Base-by-base conservation (phyloP, 2,888 invertebrate species). In the Amiota communis region DNA sequence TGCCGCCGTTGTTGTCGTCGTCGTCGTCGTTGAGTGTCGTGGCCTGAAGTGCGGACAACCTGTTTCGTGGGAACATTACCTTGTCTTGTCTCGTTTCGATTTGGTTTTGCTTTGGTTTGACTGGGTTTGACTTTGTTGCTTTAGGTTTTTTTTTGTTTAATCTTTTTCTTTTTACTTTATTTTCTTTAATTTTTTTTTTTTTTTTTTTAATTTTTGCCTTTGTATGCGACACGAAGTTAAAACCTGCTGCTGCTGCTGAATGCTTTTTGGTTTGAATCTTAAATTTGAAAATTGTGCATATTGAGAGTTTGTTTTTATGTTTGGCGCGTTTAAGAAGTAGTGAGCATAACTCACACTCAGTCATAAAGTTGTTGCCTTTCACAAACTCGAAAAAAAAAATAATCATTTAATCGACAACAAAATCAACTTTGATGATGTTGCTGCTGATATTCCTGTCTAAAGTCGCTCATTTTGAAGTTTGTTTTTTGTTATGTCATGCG, bases 51-150 rank as follows among this genome's bases (percentile, higher is more conserved):
- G 83, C 83, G 85, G 86, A 83, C 88, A 88, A 88, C 88, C 89
- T 88, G 88, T 88, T 88, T 88, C 88, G 89, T 88, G 88, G 89
- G 88, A 88, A 88, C 88, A 87, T 88, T 87, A 87, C 88, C 89
- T 87, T 87, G 87, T 86, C 85, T 80, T 85, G 86, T 86, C 85
- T 80, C 86, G 86, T 81, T 80, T 85, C 82, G 84, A 81, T 78
- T 79, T 76, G 81, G 75, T 82, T 82, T 80, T 81, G 20, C 79
- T 82, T 83, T 82, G 84, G 86, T 81, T 85, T 83, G 78, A 81
- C 51, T 46, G 61, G 17, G 61, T 83, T 82, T 83, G 84, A 80
- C 86, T 84, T 80, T 59, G 15, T 59, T 59, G 20, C 20, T 59
- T 59, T 57, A 11, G n/a, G n/a, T 51, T 51, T 51, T 51, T 51